Percentiles rank a stretch among this genome's conserved stretches.
phyloP scores from a whole-genome alignment of 2,113 vertebrate genomes.

The Strix uralensis region DNA sequence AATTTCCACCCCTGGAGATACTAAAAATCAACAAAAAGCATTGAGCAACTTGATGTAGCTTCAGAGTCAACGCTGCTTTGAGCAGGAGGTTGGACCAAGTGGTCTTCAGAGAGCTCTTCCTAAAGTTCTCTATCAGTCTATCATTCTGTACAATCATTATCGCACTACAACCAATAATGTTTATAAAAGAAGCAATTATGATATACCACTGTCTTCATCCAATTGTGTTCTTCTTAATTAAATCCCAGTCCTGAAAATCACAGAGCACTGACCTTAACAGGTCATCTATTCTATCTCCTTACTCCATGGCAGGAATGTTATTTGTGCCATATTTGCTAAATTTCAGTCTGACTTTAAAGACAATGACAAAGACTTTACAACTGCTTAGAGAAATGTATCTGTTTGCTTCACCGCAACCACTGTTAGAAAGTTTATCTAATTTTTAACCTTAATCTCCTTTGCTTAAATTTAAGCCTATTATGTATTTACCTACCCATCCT shows the following conservation, averaged over 20 bases:
- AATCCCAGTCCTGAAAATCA: not conserved
- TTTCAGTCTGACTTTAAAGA: not conserved
- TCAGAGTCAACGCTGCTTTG: not conserved
- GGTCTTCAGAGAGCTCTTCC: not conserved
- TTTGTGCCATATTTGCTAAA: not conserved
- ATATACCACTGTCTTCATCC: not conserved
- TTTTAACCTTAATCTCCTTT: not conserved
- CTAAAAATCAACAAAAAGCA: not conserved
- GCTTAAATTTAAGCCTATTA: not conserved
- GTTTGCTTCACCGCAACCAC: rapidly evolving
- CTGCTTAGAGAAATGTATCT: not conserved
- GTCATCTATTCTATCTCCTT: not conserved
- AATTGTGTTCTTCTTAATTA: not conserved
- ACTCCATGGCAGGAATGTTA: not conserved
- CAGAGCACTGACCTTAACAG: not conserved
- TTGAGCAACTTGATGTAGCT: not conserved
- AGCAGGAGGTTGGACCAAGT: not conserved
- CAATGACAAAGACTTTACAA: not conserved
- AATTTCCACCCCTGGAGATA: not conserved
- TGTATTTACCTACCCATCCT: not conserved
- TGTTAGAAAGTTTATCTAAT: not conserved
- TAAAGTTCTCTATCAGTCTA: not conserved
- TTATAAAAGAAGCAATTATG: not conserved
- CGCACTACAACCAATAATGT: not conserved
- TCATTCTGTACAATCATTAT: not conserved